Conservation (phyloP, 2,113 vertebrate genomes). For the Phylloscopus whistleri region DNA sequence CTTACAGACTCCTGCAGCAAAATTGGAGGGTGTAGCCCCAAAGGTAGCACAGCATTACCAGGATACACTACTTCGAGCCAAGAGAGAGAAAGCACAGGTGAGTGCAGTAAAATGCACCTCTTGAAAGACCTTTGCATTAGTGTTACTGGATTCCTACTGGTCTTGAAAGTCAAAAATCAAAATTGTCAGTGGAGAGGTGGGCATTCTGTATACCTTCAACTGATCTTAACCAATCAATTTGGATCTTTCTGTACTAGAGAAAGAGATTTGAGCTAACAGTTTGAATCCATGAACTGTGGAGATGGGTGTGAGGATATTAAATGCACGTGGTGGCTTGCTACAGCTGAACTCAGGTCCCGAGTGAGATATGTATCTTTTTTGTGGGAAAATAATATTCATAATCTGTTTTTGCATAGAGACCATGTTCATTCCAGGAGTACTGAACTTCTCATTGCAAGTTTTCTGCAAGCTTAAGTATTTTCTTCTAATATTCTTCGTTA, state of each 20-base stretch:
- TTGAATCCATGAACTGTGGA: neutral
- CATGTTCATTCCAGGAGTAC: neutral
- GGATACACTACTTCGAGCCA: slow-evolving; percentile 87
- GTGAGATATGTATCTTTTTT: neutral
- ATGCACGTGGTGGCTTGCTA: neutral
- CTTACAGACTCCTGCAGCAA: slow-evolving; percentile 88
- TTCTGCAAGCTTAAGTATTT: neutral
- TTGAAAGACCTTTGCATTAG: neutral
- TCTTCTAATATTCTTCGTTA: neutral
- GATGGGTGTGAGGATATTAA: neutral
- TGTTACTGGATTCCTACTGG: neutral
- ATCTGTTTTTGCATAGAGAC: neutral
- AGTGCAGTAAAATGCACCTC: neutral
- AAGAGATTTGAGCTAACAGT: neutral
- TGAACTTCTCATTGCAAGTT: neutral
- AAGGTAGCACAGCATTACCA: slow-evolving; percentile 93
- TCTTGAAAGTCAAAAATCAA: neutral
- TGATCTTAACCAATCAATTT: neutral
- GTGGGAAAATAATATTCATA: neutral
- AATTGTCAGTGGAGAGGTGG: neutral
- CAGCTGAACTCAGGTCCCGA: neutral
- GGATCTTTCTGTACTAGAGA: neutral
- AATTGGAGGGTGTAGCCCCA: slow-evolving; percentile 84
- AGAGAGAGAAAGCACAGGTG: slow-evolving; percentile 95
- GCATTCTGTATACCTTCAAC: neutral